Conservation (phyloP, 2,888 invertebrate species). For the Phasia obesa region DNA sequence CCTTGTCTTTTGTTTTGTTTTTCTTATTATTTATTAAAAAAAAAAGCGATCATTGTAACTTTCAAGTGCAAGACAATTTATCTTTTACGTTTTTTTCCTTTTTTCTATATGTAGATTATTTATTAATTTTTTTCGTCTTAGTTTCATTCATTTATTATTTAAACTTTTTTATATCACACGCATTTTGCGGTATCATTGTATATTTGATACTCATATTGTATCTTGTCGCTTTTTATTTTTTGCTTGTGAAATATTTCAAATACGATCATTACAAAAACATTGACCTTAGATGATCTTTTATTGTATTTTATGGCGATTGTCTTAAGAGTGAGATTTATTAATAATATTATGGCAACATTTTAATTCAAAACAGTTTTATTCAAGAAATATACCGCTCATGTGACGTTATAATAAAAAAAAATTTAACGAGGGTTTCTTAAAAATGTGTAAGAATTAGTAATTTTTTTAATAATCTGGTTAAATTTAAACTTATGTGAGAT, state of each 20-base stretch:
- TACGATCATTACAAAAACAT: conserved; percentile 51
- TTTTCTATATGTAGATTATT: conserved; percentile 38
- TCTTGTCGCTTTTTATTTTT: conserved; percentile 23
- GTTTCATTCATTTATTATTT: conserved; percentile 51
- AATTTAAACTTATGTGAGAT: too few relatives aligned
- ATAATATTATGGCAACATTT: conserved; percentile 32
- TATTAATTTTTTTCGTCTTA: conserved; percentile 26
- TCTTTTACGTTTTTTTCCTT: conserved; percentile 18
- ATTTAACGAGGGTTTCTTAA: not conserved
- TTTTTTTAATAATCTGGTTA: too few relatives aligned
- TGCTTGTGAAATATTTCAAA: conserved; percentile 58
- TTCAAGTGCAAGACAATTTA: conserved; percentile 64
- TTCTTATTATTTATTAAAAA: conserved; percentile 5
- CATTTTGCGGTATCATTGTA: conserved; percentile 46
- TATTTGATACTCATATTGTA: conserved; percentile 44
- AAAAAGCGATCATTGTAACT: conserved; percentile 43
- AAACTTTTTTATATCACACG: conserved; percentile 12
- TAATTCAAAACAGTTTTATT: conserved; percentile 1
- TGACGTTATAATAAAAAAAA: not conserved
- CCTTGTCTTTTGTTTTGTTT: conserved; percentile 35
- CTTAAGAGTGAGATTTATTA: conserved; percentile 49
- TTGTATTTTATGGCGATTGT: conserved; percentile 33
- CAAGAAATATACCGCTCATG: not conserved
- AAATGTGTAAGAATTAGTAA: too few relatives aligned
- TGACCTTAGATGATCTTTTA: conserved; percentile 51